Conservation (phyloP, 2,113 vertebrate genomes). For the Stictonetta naevosa region DNA sequence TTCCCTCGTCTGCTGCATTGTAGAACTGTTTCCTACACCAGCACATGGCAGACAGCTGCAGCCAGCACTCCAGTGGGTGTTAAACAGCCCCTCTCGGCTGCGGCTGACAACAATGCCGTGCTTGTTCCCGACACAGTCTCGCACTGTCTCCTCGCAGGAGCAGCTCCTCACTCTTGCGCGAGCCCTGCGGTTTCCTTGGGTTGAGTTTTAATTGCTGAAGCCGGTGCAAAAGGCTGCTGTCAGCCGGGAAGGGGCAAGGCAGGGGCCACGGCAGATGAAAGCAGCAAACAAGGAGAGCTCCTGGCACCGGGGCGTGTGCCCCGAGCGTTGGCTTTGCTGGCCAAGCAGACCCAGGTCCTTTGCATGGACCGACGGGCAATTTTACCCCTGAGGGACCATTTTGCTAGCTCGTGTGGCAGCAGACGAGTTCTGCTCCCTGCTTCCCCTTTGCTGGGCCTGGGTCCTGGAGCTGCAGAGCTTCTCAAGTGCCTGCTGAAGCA, state of each 20-base stretch:
- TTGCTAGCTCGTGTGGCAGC: background rate
- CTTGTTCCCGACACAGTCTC: conserved; percentile 58
- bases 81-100: conserved; percentile 47
- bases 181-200: background rate
- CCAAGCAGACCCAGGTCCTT: background rate
- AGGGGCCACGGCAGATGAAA: background rate
- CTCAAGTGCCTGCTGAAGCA: background rate
- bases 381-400: background rate
- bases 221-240: background rate
- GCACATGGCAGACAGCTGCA: conserved; percentile 61
- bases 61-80: conserved; percentile 52
- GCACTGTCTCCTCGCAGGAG: background rate
- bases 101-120: background rate
- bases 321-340: background rate
- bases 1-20: background rate
- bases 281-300: background rate
- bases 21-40: background rate
- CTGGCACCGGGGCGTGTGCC: background rate
- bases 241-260: background rate
- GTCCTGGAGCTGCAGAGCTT: background rate
- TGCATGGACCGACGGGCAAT: background rate
- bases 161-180: background rate
- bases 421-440: background rate
- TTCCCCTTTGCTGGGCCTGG: background rate
- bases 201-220: background rate